phyloP scores from a whole-genome alignment of 2,888 invertebrate genomes.

The Pycnomerus fuliginosus region DNA sequence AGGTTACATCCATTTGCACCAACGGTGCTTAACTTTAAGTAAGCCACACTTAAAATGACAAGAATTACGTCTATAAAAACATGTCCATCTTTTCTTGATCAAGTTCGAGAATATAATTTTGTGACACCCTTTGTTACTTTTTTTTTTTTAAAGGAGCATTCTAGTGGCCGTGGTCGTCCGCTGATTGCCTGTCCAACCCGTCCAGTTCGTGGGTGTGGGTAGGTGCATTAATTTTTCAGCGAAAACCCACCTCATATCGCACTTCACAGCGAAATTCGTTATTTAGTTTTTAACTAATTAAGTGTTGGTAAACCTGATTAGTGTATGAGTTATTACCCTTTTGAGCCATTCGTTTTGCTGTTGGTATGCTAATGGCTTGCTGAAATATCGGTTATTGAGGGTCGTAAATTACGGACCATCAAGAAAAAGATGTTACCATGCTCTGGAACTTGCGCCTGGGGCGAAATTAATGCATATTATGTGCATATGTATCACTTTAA shows the following conservation, averaged over 20 bases:
- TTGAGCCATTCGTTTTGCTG: conserved; percentile 33
- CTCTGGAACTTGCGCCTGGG: conserved; percentile 25
- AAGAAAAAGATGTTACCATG: conserved; percentile 33
- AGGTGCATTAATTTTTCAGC: not conserved
- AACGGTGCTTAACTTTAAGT: too few relatives aligned
- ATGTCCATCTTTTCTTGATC: too few relatives aligned
- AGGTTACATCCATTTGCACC: too few relatives aligned
- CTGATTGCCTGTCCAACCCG: too few relatives aligned
- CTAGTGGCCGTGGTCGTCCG: too few relatives aligned
- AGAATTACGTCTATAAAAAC: too few relatives aligned
- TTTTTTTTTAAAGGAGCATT: too few relatives aligned
- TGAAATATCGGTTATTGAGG: conserved; percentile 39
- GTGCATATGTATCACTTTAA: conserved; percentile 25
- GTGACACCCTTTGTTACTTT: too few relatives aligned
- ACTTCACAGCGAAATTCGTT: conserved; percentile 36
- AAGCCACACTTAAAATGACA: too few relatives aligned
- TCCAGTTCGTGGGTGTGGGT: too few relatives aligned
- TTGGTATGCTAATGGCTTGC: conserved; percentile 37
- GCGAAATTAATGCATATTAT: conserved; percentile 25
- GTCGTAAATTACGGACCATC: conserved; percentile 36
- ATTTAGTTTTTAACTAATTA: conserved; percentile 45
- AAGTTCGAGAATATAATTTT: too few relatives aligned
- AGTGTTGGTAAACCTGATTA: conserved; percentile 43
- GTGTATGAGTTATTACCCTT: conserved; percentile 43
- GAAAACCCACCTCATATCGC: conserved; percentile 1